Evolutionary conservation across 1,140 invertebrate species (phyloP).

Genomic region (Myzus persicae): DNA sequence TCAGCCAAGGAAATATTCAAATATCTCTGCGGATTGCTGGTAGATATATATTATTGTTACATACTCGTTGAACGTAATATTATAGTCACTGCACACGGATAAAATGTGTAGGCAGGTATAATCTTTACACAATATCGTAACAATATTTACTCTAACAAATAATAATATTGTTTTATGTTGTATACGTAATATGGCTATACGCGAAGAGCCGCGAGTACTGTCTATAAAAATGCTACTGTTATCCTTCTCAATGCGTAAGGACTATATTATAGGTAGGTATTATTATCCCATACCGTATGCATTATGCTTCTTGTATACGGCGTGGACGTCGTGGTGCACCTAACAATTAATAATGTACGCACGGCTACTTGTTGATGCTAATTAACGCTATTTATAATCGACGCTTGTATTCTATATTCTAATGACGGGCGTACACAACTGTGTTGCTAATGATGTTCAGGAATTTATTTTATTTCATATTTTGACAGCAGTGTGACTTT

Average conservation of each 20-base stretch:
- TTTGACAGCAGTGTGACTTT: not conserved
- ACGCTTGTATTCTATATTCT: not conserved
- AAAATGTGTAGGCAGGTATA: not conserved
- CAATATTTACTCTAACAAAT: not conserved
- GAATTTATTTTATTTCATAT: not conserved
- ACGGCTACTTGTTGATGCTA: not conserved
- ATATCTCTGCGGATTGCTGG: not conserved
- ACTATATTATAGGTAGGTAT: not conserved
- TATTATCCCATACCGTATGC: not conserved
- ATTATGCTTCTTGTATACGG: not conserved
- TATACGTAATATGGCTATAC: too few species aligned
- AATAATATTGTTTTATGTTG: not conserved
- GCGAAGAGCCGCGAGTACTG: too few species aligned
- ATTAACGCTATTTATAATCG: constrained; percentile 34
- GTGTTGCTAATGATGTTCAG: not conserved
- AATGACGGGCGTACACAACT: not conserved
- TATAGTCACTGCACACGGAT: not conserved
- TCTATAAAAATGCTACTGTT: not conserved
- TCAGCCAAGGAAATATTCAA: not conserved
- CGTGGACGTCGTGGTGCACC: not conserved
- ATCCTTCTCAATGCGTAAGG: not conserved
- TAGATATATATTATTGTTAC: not conserved
- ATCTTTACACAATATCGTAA: not conserved
- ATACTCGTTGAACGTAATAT: not conserved
- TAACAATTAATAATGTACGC: not conserved